Percentiles rank a stretch among this genome's conserved stretches.
phyloP scores from a whole-genome alignment of 2,888 invertebrate genomes.

The Magallana nippona region DNA sequence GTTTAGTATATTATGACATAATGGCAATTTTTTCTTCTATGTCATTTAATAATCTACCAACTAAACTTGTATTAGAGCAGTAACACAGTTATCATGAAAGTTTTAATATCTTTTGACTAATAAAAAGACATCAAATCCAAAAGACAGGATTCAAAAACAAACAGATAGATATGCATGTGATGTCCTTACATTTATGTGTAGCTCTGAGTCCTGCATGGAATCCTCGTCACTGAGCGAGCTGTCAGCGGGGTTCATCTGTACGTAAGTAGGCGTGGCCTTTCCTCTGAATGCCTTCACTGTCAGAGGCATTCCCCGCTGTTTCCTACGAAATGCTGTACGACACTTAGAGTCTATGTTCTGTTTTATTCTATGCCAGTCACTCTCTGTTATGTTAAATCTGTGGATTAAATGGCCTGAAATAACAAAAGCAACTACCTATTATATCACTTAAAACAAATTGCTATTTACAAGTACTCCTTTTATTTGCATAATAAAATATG shows the following conservation, averaged over 20 bases:
- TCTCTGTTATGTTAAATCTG: constrained; percentile 81
- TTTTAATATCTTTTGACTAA: no score
- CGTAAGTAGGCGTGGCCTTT: constrained; percentile 68
- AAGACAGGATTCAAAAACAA: no score
- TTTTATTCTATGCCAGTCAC: constrained; percentile 82
- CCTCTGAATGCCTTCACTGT: constrained; percentile 79
- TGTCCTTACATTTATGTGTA: constrained; percentile 70
- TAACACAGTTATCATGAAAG: no score
- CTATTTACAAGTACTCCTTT: no score
- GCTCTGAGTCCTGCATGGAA: constrained; percentile 66
- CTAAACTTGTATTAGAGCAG: no score
- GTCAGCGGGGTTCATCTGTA: constrained; percentile 53
- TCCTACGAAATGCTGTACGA: constrained; percentile 80
- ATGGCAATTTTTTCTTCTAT: no score
- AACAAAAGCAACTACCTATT: not conserved
- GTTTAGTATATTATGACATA: no score
- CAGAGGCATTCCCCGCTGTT: constrained; percentile 76
- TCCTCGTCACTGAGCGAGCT: constrained; percentile 68
- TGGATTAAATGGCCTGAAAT: constrained; percentile 81
- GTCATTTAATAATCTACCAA: no score
- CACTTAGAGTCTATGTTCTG: constrained; percentile 83
- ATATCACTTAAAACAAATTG: no score
- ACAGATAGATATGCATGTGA: no score
- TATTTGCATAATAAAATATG: no score
- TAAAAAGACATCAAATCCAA: no score